Evolutionary conservation across 2,888 invertebrate species (phyloP), one percentile per base, ranked within the genome.

Genomic region (Charanyca ferruginea): DNA sequence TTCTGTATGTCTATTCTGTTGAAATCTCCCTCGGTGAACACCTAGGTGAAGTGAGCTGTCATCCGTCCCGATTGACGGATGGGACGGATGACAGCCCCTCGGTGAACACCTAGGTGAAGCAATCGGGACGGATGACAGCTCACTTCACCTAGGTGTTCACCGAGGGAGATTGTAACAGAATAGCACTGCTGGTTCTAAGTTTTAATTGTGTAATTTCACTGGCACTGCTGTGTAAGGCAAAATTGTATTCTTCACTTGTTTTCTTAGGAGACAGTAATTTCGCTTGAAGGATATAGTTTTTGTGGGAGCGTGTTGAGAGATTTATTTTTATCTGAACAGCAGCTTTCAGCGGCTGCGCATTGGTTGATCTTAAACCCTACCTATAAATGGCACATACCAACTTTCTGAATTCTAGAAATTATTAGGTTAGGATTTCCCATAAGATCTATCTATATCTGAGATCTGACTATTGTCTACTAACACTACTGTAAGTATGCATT

Each of bases 311-410:
- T 63, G 63, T 54, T 54, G 49, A 51, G 28, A 51, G 64, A 63
- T 49, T 71, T 55, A 71, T 55, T 51, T 69, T 51, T 55, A 71
- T 71, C 71, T 16, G 2, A n/a, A 23, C 16, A 38, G 16, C 38
- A 16, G 16, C 23, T 64, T 71, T 69, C 71, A 71, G 38, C 49
- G 38, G 23, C 28, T 54, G 38, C 49, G 18, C 53, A 51, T 44
- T 49, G 69, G 63, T 47, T 42, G 42, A 28, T 63, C 32, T 35
- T 11, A 41, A 67, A 28, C 7, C 28, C 28, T 23, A 35, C 1
- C 4, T 22, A 28, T n/a, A 25, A n/a, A 28, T 9, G 13, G 20
- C 38, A 45, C 25, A 7, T 9, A 20, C n/a, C 41, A 11, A 51
- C 66, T 67, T 44, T 60, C 51, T 68, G 28, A 45, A 68, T 51